Conservation (phyloP, 2,113 vertebrate genomes). For the Acanthisitta chloris region DNA sequence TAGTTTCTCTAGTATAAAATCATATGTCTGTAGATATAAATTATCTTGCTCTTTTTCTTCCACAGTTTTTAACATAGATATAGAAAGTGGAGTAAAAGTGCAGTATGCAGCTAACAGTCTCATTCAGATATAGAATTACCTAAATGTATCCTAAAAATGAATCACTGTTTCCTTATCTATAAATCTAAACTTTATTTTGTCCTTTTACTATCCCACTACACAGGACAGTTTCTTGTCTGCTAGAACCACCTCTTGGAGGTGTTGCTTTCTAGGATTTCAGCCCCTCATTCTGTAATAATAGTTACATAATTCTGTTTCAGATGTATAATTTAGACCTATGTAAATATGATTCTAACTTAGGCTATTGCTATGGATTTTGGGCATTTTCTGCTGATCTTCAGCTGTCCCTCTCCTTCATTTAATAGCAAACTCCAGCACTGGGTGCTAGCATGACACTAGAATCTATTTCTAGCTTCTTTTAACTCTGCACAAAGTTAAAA, state of each 20-base stretch:
- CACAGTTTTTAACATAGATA: background rate
- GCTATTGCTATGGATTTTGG: background rate
- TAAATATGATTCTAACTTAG: background rate
- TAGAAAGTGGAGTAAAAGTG: background rate
- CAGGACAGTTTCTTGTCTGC: background rate
- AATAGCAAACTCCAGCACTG: background rate
- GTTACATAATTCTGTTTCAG: background rate
- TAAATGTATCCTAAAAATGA: background rate
- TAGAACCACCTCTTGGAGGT: background rate
- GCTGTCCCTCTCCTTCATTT: background rate
- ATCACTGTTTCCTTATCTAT: background rate
- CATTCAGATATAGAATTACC: background rate
- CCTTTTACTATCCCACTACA: background rate
- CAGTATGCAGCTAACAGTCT: background rate
- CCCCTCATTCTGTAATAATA: background rate
- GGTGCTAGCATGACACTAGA: background rate
- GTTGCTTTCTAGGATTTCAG: background rate
- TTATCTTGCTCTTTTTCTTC: background rate
- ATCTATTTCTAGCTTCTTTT: background rate
- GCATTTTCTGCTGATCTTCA: background rate
- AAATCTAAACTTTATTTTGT: background rate
- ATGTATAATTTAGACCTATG: background rate
- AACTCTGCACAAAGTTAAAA: background rate
- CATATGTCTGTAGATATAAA: background rate
- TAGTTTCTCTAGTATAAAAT: background rate